A percentile compares a stretch with the other conserved stretches of the same genome.
These are phyloP conservation scores for Turritopsis dohrnii DNA, from an alignment of 30 jellyfish, hydroid and myxozoan genomes.

Conservation along the genomic window DNA sequence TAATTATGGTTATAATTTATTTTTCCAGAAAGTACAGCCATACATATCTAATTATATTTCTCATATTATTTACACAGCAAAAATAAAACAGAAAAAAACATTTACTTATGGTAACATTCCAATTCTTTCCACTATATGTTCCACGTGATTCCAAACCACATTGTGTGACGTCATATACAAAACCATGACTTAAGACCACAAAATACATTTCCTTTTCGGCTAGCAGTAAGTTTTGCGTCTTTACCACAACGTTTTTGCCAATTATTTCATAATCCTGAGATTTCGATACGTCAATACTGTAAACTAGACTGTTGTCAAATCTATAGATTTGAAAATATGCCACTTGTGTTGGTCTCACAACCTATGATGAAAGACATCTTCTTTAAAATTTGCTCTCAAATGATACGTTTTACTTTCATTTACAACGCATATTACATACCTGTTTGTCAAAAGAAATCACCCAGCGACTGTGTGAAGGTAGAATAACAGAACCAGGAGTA, in stretches of 20 bases:
- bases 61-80: no score
- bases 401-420: not conserved
- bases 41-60: no score
- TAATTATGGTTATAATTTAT: no score
- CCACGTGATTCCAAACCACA: not conserved
- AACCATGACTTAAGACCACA: not conserved
- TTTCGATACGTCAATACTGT: not conserved
- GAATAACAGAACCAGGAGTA: not conserved
- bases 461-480: not conserved
- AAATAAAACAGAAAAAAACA: not conserved
- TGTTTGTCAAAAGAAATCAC: not conserved
- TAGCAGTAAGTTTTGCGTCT: not conserved
- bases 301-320: not conserved
- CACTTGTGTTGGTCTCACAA: not conserved
- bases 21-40: no score
- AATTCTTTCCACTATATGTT: not conserved
- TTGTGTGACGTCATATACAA: not conserved
- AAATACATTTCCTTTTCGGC: not conserved
- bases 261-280: not conserved
- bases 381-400: not conserved
- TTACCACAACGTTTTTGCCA: not conserved
- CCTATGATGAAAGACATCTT: not conserved
- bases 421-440: not conserved
- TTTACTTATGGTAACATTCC: conserved; percentile 4
- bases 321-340: not conserved